These are phyloP conservation scores for Arrhamphus sclerolepis DNA, from an alignment of 2,797 vertebrate genomes.

Conservation along the genomic window DNA sequence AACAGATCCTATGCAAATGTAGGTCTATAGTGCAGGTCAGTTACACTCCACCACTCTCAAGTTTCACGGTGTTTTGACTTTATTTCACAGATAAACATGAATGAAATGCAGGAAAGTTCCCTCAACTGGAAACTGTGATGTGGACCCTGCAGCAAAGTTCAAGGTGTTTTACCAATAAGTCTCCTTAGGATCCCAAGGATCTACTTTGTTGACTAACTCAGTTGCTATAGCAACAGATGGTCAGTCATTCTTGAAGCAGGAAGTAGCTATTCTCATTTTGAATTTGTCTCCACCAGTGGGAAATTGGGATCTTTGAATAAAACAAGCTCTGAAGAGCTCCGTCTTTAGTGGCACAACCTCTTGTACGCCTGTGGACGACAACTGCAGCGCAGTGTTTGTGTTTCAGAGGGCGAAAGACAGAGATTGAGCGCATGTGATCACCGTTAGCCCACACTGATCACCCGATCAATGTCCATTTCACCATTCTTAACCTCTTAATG, in stretches of 20 bases:
- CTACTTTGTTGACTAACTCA: background rate
- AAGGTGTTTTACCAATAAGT: too few relatives aligned
- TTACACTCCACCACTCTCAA: too few relatives aligned
- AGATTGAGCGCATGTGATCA: constrained; percentile 45
- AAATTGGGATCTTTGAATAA: constrained; percentile 10
- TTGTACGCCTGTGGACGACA: background rate
- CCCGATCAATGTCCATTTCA: constrained; percentile 56
- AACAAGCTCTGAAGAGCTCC: constrained; percentile 14
- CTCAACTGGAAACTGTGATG: too few relatives aligned
- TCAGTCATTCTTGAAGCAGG: constrained; percentile 4
- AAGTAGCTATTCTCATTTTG: constrained; percentile 31
- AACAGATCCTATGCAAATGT: too few relatives aligned
- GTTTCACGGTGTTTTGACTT: too few relatives aligned
- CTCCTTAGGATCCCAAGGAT: background rate
- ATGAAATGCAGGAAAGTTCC: too few relatives aligned
- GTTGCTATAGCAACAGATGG: constrained; percentile 28
- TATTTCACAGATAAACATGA: too few relatives aligned
- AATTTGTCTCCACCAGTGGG: constrained; percentile 15
- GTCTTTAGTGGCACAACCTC: constrained; percentile 17
- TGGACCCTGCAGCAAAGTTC: too few relatives aligned
- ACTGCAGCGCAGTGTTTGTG: background rate
- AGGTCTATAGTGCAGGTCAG: too few relatives aligned
- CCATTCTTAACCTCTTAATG: constrained; percentile 51
- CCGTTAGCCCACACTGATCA: constrained; percentile 27
- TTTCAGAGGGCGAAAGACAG: constrained; percentile 1